phyloP scores from a whole-genome alignment of 2,797 vertebrate species.

The Saxicola maurus region DNA sequence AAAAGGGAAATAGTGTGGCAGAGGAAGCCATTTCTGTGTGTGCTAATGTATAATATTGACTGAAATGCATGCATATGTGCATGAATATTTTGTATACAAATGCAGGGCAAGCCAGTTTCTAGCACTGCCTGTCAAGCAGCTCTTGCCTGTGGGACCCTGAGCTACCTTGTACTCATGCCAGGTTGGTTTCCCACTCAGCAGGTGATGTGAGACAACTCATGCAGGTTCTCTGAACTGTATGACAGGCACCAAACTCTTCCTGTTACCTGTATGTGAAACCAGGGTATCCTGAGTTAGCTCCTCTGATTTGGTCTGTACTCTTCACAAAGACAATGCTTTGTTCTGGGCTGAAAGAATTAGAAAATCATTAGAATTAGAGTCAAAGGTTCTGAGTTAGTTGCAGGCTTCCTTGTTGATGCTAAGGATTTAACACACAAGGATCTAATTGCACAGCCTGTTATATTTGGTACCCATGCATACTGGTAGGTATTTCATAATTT shows the following conservation, averaged over 20 bases:
- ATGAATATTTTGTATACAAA: not conserved
- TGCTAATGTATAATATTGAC: not conserved
- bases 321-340: not conserved
- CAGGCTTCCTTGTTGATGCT: not conserved
- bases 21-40: not conserved
- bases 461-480: not conserved
- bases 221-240: not conserved
- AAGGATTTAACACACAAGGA: not conserved
- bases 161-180: not conserved
- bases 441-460: not conserved
- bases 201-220: not conserved
- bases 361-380: not conserved
- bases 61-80: not conserved
- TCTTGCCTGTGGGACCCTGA: rapidly evolving
- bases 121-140: not conserved
- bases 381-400: not conserved
- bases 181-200: not conserved
- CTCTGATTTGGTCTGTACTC: not conserved
- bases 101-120: not conserved
- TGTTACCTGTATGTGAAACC: not conserved
- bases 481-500: not conserved
- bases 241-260: not conserved
- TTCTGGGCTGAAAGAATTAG: not conserved
- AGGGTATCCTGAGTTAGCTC: not conserved
- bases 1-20: not conserved